Percentiles rank a stretch among this genome's conserved stretches.
These are phyloP conservation scores for Scyliorhinus canicula DNA, from an alignment of 2,797 vertebrate species.

Conservation along the genomic window DNA sequence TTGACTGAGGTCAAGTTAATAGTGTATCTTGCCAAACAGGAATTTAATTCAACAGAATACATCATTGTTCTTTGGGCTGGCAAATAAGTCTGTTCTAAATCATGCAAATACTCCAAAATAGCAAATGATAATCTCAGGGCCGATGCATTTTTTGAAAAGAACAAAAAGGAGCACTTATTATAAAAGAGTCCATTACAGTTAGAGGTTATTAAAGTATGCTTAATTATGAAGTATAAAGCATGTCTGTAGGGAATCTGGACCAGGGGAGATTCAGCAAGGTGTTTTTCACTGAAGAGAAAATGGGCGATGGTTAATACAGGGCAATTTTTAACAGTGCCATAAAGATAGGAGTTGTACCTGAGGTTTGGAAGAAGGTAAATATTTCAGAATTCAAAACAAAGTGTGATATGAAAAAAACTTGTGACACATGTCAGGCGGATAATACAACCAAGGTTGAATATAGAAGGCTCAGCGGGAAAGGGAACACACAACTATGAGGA, in stretches of 20 bases:
- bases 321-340: background rate
- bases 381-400: background rate
- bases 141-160: background rate
- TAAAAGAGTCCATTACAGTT: background rate
- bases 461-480: too few species aligned
- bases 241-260: background rate
- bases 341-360: background rate
- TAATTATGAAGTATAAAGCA: background rate
- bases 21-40: background rate
- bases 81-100: background rate
- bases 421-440: too few species aligned
- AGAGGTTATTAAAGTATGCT: background rate
- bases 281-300: background rate
- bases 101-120: too few species aligned
- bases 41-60: background rate
- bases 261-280: background rate
- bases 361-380: background rate
- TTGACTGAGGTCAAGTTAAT: background rate
- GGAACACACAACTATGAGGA: too few species aligned
- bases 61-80: background rate
- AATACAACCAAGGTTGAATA: too few species aligned
- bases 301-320: background rate
- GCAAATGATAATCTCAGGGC: too few species aligned
- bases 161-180: background rate
- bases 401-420: too few species aligned